Percentiles rank a stretch among this genome's conserved stretches.
Conservation (phyloP, 2,888 invertebrate species). For the Phengaris arion region DNA sequence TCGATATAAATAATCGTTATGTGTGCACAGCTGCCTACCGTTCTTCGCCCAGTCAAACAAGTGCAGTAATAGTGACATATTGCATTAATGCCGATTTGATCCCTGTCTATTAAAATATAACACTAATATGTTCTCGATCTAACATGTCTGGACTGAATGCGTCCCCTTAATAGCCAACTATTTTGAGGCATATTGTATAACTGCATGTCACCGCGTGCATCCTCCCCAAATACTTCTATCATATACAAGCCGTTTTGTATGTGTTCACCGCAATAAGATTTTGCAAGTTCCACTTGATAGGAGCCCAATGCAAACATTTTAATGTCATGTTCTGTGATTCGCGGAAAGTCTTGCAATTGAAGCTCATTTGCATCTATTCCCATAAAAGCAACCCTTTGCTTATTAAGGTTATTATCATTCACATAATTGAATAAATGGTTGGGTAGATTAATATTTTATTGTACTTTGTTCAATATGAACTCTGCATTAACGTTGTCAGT, state of each 20-base stretch:
- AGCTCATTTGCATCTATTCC: slow-evolving; percentile 6
- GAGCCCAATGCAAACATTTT: not conserved
- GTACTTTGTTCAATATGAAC: not conserved
- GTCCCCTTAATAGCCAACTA: not conserved
- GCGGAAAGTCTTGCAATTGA: slow-evolving; percentile 11
- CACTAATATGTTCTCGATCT: not conserved
- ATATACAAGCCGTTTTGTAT: slow-evolving; percentile 5
- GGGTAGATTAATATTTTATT: not conserved
- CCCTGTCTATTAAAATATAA: not conserved
- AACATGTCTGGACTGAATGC: not conserved
- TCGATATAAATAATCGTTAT: too few relatives aligned
- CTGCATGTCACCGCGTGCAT: slow-evolving; percentile 16
- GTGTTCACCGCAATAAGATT: not conserved
- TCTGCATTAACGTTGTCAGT: slow-evolving; percentile 1
- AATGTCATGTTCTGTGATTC: slow-evolving; percentile 3
- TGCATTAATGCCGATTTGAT: not conserved
- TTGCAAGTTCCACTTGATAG: slow-evolving; percentile 1
- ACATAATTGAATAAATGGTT: slow-evolving; percentile 7
- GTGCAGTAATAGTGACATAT: not conserved
- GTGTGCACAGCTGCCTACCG: not conserved
- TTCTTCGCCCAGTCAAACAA: not conserved
- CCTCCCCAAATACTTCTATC: slow-evolving; percentile 5
- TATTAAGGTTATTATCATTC: not conserved
- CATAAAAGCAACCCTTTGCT: slow-evolving; percentile 6
- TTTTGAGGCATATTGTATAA: slow-evolving; percentile 4